Percentiles rank a stretch among this genome's conserved stretches.
Evolutionary conservation across 1,140 invertebrate genomes (phyloP).

Genomic region (Halyomorpha halys): DNA sequence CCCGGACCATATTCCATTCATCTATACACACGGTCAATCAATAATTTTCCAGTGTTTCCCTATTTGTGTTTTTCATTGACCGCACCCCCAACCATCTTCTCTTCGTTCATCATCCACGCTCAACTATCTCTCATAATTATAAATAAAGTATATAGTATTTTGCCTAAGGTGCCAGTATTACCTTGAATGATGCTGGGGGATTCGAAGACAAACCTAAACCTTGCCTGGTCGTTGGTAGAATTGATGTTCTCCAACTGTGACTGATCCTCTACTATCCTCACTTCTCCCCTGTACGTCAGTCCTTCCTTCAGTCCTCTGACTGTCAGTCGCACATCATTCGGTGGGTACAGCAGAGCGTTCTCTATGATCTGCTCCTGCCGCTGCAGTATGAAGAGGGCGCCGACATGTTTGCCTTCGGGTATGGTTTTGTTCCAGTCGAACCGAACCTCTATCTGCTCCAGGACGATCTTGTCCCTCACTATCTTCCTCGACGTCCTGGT

Average conservation of each 20-base stretch:
- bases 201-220: conserved; percentile 18
- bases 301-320: conserved; percentile 9
- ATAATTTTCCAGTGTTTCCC: too few species aligned
- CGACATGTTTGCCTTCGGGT: not conserved
- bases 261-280: conserved; percentile 13
- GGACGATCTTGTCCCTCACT: not conserved
- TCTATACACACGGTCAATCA: too few species aligned
- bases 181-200: conserved; percentile 21
- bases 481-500: not conserved
- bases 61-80: too few species aligned
- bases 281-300: conserved; percentile 13
- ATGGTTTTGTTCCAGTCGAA: conserved; percentile 20
- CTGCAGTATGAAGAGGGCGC: conserved; percentile 18
- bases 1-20: too few species aligned
- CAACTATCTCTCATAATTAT: too few species aligned
- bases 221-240: conserved; percentile 1
- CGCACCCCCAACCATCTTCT: too few species aligned
- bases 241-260: conserved; percentile 9
- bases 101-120: too few species aligned
- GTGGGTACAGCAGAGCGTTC: conserved; percentile 20
- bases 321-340: conserved; percentile 11
- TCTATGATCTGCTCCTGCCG: conserved; percentile 15
- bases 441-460: conserved; percentile 15
- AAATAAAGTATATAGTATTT: too few species aligned
- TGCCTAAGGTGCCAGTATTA: too few species aligned